phyloP scores from a whole-genome alignment of 2,888 invertebrate species.

The Volucella inanis region DNA sequence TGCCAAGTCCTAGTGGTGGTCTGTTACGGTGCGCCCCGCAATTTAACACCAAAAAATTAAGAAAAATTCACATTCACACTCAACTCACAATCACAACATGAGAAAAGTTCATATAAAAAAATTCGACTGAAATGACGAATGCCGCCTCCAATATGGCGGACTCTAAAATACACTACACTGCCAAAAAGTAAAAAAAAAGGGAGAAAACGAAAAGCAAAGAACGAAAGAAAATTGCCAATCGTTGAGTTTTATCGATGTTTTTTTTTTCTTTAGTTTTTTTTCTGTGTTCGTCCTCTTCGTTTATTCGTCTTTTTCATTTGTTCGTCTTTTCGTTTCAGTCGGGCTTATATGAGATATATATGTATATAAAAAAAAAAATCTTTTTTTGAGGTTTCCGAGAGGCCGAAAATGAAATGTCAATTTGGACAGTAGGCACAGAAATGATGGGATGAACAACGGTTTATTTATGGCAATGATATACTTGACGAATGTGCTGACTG shows the following conservation, averaged over 20 bases:
- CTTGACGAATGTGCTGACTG: background rate
- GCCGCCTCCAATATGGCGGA: slow-evolving; percentile 78
- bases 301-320: background rate
- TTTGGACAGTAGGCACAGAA: background rate
- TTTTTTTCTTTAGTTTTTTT: slow-evolving; percentile 13
- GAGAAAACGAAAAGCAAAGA: slow-evolving; percentile 11
- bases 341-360: too few species aligned
- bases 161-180: slow-evolving; percentile 68
- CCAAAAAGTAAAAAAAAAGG: slow-evolving; percentile 21
- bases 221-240: slow-evolving; percentile 70
- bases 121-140: slow-evolving; percentile 77
- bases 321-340: too few species aligned
- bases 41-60: slow-evolving; percentile 58
- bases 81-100: slow-evolving; percentile 76
- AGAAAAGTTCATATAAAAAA: slow-evolving; percentile 76
- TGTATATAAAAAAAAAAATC: too few species aligned
- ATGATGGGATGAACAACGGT: background rate
- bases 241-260: slow-evolving; percentile 68
- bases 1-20: slow-evolving; percentile 77
- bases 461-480: slow-evolving; percentile 32
- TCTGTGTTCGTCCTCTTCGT: slow-evolving; percentile 1
- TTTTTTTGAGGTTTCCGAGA: background rate
- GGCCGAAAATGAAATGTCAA: slow-evolving; percentile 53
- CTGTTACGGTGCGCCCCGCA: slow-evolving; percentile 77
- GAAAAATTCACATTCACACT: slow-evolving; percentile 25